Conservation (phyloP, 2,797 vertebrate species). For the Macrochelys suwanniensis region DNA sequence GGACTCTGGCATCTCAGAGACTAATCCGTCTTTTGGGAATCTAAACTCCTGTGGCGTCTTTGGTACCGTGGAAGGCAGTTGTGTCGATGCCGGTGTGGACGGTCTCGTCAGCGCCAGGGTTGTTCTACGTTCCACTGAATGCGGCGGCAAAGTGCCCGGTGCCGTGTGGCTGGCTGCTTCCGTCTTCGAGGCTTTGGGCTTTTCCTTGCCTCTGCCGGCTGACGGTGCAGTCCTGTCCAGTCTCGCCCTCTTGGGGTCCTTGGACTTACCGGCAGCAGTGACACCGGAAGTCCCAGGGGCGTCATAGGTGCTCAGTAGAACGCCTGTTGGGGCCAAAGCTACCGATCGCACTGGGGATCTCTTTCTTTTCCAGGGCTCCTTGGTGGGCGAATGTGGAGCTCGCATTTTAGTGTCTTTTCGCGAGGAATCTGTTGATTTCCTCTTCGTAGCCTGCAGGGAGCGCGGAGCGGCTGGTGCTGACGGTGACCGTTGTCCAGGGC, state of each 20-base stretch:
- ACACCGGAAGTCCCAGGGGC: not conserved
- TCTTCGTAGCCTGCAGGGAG: not conserved
- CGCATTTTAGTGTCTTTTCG: not conserved
- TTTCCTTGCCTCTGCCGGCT: not conserved
- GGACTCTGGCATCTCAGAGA: not conserved
- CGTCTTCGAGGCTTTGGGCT: not conserved
- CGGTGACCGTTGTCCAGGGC: not conserved
- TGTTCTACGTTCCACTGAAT: not conserved
- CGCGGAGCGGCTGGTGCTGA: not conserved
- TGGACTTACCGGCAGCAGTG: not conserved
- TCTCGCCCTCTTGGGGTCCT: not conserved
- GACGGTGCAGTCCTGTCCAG: not conserved
- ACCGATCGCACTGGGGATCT: not conserved
- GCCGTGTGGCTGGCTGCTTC: not conserved
- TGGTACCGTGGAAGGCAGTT: not conserved
- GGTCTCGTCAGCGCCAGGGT: not conserved
- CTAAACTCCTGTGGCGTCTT: not conserved
- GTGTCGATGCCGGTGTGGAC: no score
- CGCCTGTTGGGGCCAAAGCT: not conserved
- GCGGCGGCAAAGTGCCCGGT: not conserved
- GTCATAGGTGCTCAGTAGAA: not conserved
- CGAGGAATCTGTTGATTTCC: not conserved
- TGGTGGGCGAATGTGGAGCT: not conserved
- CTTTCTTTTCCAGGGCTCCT: not conserved
- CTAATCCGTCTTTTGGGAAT: not conserved